These are phyloP conservation scores for Eonycteris spelaea DNA, from an alignment of 2,113 vertebrate species.

Conservation along the genomic window DNA sequence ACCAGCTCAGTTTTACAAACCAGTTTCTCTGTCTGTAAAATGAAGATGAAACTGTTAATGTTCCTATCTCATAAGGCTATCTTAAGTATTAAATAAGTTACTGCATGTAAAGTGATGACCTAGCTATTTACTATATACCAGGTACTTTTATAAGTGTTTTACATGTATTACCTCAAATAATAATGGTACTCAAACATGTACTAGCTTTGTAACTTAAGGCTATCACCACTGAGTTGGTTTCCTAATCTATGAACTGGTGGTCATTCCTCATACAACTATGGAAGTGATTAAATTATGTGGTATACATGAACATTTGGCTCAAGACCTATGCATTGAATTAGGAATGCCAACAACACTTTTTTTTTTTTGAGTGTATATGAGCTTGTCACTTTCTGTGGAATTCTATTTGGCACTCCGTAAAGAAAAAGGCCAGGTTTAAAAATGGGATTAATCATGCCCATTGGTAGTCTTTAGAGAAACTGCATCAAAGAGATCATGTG, in stretches of 20 bases:
- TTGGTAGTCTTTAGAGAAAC: not conserved
- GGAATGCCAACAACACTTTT: not conserved
- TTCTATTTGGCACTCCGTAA: not conserved
- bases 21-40: not conserved
- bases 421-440: constrained; percentile 7
- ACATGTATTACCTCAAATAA: constrained; percentile 27
- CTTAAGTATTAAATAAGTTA: not conserved
- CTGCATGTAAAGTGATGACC: not conserved
- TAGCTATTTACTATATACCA: not conserved
- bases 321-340: constrained; percentile 10
- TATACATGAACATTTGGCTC: not conserved
- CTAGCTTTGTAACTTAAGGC: constrained; percentile 14
- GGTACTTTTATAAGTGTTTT: not conserved
- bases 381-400: not conserved
- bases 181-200: not conserved
- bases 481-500: not conserved
- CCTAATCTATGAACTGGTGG: constrained; percentile 3
- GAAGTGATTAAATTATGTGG: not conserved
- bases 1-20: not conserved
- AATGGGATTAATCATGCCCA: not conserved
- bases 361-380: not conserved
- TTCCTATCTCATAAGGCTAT: not conserved
- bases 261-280: not conserved
- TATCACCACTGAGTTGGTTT: not conserved
- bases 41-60: not conserved